Evolutionary conservation across 2,113 vertebrate species (phyloP).

Genomic region (Typhlomys cinereus): DNA sequence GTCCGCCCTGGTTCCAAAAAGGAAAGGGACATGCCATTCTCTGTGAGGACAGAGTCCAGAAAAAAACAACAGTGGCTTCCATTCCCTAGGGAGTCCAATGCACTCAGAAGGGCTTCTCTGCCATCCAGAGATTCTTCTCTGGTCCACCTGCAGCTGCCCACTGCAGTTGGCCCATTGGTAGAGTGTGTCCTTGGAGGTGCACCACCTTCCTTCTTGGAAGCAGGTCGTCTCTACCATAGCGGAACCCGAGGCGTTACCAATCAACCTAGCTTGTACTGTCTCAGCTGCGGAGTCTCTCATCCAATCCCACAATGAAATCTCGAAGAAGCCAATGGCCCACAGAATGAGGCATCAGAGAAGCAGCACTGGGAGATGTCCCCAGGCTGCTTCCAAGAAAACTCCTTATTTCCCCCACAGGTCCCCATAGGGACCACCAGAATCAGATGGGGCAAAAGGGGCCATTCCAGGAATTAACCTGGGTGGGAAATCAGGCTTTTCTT

Average conservation of each 20-base stretch:
- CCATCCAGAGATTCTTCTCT: background rate
- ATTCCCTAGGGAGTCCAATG: background rate
- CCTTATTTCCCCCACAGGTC: no score
- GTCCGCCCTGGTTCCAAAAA: background rate
- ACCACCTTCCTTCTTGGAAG: background rate
- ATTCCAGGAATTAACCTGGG: background rate
- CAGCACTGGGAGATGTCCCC: background rate
- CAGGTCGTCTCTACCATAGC: background rate
- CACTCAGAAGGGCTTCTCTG: no score
- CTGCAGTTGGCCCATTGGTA: background rate
- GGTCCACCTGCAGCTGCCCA: background rate
- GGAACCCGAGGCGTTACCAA: background rate
- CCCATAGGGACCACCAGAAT: no score
- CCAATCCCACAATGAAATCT: background rate
- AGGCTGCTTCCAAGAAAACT: no score
- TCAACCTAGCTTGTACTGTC: background rate
- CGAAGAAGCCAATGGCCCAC: background rate
- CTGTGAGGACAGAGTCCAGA: background rate
- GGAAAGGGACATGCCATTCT: background rate
- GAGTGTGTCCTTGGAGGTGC: background rate
- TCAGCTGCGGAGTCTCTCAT: background rate
- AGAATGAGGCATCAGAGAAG: background rate
- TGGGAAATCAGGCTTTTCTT: background rate
- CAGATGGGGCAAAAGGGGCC: background rate
- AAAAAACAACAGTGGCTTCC: background rate